A percentile compares a stretch with the other conserved stretches of the same genome.
Evolutionary conservation across 2,797 vertebrate genomes (phyloP).

Genomic region (Cossypha dichroa): DNA sequence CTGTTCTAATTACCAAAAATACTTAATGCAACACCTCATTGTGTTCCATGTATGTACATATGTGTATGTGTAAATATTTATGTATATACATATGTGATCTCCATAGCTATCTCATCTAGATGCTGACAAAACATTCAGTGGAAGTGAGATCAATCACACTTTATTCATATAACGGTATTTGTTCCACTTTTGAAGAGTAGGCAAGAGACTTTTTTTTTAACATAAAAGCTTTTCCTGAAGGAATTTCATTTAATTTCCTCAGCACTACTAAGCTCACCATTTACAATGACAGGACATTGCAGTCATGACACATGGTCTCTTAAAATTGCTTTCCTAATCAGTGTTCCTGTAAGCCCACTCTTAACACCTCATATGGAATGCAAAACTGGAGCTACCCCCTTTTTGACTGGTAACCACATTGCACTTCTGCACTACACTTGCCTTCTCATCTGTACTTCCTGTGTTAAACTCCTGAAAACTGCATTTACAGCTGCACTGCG

Average conservation of each 20-base stretch:
- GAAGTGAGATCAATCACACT: not conserved
- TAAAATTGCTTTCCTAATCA: not conserved
- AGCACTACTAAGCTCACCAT: not conserved
- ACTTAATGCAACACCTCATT: not conserved
- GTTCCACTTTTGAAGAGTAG: not conserved
- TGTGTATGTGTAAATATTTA: not conserved
- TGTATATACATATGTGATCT: not conserved
- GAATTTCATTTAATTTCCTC: not conserved
- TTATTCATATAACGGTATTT: not conserved
- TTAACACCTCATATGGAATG: not conserved
- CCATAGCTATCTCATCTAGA: not conserved
- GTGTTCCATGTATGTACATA: too few species aligned
- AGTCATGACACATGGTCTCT: not conserved
- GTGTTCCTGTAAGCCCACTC: not conserved
- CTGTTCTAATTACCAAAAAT: not conserved
- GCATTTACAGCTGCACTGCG: not conserved
- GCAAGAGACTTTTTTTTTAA: not conserved
- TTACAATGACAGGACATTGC: slow-evolving; percentile 10
- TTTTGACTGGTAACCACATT: not conserved
- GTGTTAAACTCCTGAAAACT: not conserved
- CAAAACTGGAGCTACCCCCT: not conserved
- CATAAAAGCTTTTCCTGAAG: slow-evolving; percentile 7
- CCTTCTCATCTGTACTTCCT: not conserved
- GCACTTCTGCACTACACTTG: not conserved
- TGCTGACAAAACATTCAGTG: not conserved